A percentile compares a stretch with the other conserved stretches of the same genome.
phyloP scores from a whole-genome alignment of 2,888 invertebrate species.

The Sphaeridia pumilis region DNA sequence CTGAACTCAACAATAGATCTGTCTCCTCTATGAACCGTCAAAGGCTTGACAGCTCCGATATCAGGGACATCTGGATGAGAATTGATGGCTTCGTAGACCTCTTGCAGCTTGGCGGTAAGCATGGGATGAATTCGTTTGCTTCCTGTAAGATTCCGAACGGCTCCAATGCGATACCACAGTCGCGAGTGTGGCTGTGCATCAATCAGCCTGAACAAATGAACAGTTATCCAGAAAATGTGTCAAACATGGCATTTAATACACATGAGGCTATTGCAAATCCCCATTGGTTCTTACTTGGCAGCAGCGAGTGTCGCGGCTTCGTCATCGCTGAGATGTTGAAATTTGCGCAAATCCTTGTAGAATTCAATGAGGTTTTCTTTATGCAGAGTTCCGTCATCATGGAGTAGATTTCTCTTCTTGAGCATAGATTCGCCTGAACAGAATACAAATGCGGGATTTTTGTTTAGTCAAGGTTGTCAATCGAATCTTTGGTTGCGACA shows the following conservation, averaged over 20 bases:
- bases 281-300: constrained; percentile 41
- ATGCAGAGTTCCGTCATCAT: constrained; percentile 40
- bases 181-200: constrained; percentile 45
- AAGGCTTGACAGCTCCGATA: constrained; percentile 36
- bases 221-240: too few relatives aligned
- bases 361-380: constrained; percentile 42
- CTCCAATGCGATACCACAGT: constrained; percentile 50
- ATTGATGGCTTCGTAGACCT: constrained; percentile 43
- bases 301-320: constrained; percentile 48
- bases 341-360: constrained; percentile 43
- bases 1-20: constrained; percentile 47
- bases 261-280: too few relatives aligned
- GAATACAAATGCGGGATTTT: neutral
- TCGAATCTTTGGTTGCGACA: too few relatives aligned
- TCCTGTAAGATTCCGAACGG: constrained; percentile 44
- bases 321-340: constrained; percentile 44
- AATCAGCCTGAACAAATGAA: constrained; percentile 39
- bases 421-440: constrained; percentile 39
- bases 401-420: constrained; percentile 37
- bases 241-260: too few relatives aligned
- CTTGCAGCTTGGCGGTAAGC: constrained; percentile 42
- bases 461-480: neutral
- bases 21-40: constrained; percentile 23
- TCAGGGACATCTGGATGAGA: constrained; percentile 37
- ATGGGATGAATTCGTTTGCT: constrained; percentile 42